A percentile compares a stretch with the other conserved stretches of the same genome.
These are phyloP conservation scores for Sminthurinus aureus DNA, from an alignment of 2,888 invertebrate species.

Conservation along the genomic window DNA sequence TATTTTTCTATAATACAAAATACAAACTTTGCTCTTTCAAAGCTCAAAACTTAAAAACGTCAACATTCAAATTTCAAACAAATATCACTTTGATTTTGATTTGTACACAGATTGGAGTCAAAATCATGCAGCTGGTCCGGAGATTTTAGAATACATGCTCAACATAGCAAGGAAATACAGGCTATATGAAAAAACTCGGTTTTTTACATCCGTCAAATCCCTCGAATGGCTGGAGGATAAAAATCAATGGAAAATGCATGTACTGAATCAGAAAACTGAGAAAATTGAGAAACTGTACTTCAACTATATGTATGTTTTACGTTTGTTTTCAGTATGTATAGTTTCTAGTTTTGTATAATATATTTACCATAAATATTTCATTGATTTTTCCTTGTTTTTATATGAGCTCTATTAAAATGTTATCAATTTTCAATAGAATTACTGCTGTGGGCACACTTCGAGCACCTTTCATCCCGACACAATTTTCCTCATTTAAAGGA, in stretches of 20 bases:
- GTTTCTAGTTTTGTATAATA: background rate
- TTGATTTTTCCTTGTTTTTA: background rate
- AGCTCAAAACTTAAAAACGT: background rate
- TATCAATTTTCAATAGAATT: too few relatives aligned
- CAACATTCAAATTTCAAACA: background rate
- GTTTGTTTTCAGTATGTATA: background rate
- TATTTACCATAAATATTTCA: background rate
- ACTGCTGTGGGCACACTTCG: conserved; percentile 18
- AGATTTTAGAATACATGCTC: conserved; percentile 50
- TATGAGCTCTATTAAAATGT: too few relatives aligned
- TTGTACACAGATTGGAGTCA: conserved; percentile 49
- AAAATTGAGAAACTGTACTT: background rate
- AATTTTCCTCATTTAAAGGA: conserved; percentile 48
- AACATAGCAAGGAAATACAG: conserved; percentile 50
- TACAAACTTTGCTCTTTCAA: background rate
- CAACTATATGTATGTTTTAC: background rate
- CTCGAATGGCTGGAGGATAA: background rate
- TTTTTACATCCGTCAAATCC: background rate
- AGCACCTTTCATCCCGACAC: conserved; percentile 46
- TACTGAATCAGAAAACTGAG: background rate
- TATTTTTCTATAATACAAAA: conserved; percentile 11
- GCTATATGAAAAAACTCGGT: conserved; percentile 39
- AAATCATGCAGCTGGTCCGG: conserved; percentile 42
- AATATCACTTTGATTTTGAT: background rate
- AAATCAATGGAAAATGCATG: background rate